These are phyloP conservation scores for Masticophis lateralis DNA, from an alignment of 2,797 vertebrate genomes.

Conservation along the genomic window DNA sequence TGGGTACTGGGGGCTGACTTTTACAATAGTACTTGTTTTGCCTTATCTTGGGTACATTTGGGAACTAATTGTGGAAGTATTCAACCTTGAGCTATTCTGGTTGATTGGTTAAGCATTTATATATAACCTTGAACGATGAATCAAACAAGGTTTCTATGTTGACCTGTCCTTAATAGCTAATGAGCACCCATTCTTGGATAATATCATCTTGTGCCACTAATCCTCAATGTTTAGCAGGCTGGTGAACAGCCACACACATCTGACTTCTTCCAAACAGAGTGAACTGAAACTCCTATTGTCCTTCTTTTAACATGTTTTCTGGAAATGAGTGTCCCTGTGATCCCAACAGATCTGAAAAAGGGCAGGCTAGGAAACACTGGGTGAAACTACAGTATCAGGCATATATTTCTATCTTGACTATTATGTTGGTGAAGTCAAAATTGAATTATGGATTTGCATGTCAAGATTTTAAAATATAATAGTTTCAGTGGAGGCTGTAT, in stretches of 20 bases:
- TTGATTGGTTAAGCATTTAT: slow-evolving; percentile 8
- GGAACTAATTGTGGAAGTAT: slow-evolving; percentile 21
- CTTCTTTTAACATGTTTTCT: background rate
- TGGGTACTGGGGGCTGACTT: slow-evolving; percentile 5
- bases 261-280: background rate
- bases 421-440: background rate
- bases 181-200: background rate
- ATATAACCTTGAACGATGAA: background rate
- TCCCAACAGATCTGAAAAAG: background rate
- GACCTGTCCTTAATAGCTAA: background rate
- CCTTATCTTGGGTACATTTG: slow-evolving; percentile 17
- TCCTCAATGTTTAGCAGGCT: background rate
- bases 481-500: background rate
- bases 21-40: slow-evolving; percentile 17
- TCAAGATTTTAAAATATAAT: background rate
- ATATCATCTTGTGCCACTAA: background rate
- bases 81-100: slow-evolving; percentile 3
- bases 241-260: background rate
- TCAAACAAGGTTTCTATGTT: background rate
- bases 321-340: background rate
- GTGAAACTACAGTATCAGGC: background rate
- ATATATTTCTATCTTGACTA: background rate
- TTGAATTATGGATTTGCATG: background rate
- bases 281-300: background rate
- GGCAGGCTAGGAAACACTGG: background rate